Conservation (phyloP, 2,797 vertebrate species). For the Selene dorsalis region DNA sequence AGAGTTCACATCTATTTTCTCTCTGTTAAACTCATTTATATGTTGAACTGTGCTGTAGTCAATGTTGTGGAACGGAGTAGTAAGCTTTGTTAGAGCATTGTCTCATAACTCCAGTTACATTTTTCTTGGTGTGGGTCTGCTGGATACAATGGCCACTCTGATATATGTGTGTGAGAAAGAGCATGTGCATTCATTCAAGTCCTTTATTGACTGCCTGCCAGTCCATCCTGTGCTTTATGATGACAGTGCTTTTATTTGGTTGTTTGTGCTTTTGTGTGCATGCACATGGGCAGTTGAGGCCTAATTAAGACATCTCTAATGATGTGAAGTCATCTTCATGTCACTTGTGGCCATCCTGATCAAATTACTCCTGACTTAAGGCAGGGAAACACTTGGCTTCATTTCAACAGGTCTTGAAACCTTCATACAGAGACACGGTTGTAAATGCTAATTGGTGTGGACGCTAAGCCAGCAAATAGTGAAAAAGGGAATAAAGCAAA, state of each 20-base stretch:
- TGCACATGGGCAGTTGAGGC: slow-evolving; percentile 35
- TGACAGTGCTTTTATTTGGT: slow-evolving; percentile 53
- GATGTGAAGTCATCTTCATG: slow-evolving; percentile 60
- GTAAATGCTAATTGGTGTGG: slow-evolving; percentile 54
- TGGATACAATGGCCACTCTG: slow-evolving; percentile 20
- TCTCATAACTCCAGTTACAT: slow-evolving; percentile 42
- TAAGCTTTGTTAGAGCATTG: slow-evolving; percentile 38
- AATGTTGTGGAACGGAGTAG: slow-evolving; percentile 40
- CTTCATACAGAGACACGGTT: slow-evolving; percentile 66
- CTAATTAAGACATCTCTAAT: slow-evolving; percentile 53
- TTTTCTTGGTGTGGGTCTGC: slow-evolving; percentile 33
- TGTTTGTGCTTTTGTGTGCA: slow-evolving; percentile 55
- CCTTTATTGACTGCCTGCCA: slow-evolving; percentile 26
- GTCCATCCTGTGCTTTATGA: slow-evolving; percentile 26
- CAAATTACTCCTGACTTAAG: slow-evolving; percentile 64
- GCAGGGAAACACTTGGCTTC: slow-evolving; percentile 70
- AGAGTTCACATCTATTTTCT: slow-evolving; percentile 25
- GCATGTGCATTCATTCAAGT: slow-evolving; percentile 61
- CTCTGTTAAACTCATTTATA: slow-evolving; percentile 43
- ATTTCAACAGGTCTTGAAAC: slow-evolving; percentile 58
- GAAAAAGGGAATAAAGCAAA: slow-evolving; percentile 16
- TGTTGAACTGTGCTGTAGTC: slow-evolving; percentile 27
- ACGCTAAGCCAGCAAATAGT: slow-evolving; percentile 58
- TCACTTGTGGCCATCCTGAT: slow-evolving; percentile 61
- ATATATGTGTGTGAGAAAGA: slow-evolving; percentile 38